Evolutionary conservation across 1,140 invertebrate species (phyloP), one percentile per base, ranked within the genome.

Genomic region (Armadillidium nasatum): DNA sequence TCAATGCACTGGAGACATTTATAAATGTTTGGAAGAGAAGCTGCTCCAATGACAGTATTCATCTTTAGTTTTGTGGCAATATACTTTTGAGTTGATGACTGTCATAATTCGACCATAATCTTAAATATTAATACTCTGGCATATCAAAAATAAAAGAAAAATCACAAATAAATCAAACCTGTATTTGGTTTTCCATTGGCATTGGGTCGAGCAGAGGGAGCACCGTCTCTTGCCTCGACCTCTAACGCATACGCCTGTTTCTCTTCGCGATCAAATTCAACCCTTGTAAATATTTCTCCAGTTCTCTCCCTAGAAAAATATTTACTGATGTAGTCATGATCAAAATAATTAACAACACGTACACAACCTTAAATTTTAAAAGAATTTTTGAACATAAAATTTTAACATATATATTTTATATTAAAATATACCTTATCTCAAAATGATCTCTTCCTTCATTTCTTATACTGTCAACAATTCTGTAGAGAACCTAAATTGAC

Each of bases 401-500:
- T 15, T 71, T 45, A 10, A 43, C 50, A 44, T 7, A 72, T 10
- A 4, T 22, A 68, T 33, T 15, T 21, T 46, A 10, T 22, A 3
- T 45, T n/a, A 7, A 0, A n/a, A 72, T 75, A 71, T 19, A 81
- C 79, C 79, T 95, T 84, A 97, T 96, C 85, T 95, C 93, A 85
- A 97, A 97, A 86, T 92, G 96, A 84, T 95, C 92, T 84, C 95
- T 95, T 74, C 94, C 94, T 84, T 95, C 93, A 85, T 95, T 96
- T 76, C 92, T 89, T 19, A 89, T 89, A 54, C 92, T 96, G 82
- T 95, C 91, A 67, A 95, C 94, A 74, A 97, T 92, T 83, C 93
- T 94, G 85, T 95, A 95, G 81, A 92, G 93, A 50, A 94, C 93
- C 93, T 94, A 33, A 33, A 3, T 33, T 33, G 33, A 33, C 6